phyloP scores from a whole-genome alignment of 2,888 invertebrate species.

The Diarsia brunnea region DNA sequence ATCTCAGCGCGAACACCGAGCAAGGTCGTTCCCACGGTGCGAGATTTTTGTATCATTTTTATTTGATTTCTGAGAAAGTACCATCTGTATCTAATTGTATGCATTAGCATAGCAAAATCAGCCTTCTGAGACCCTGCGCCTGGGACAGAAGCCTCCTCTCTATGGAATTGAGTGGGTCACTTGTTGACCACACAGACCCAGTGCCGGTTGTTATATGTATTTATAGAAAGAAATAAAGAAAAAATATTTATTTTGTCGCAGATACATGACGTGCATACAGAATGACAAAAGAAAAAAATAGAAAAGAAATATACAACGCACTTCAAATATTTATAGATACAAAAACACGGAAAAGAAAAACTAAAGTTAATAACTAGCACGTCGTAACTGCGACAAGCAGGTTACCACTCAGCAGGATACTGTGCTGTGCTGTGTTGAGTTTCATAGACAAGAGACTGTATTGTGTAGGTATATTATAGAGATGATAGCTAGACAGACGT shows the following conservation, averaged over 20 bases:
- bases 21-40: constrained; percentile 48
- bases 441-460: not conserved
- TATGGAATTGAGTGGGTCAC: not conserved
- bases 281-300: too few species aligned
- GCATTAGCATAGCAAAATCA: not conserved
- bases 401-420: too few species aligned
- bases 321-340: too few species aligned
- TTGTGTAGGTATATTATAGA: not conserved
- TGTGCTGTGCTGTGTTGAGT: not conserved
- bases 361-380: too few species aligned
- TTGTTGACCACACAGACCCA: not conserved
- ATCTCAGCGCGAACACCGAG: constrained; percentile 10
- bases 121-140: not conserved
- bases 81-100: not conserved
- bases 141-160: not conserved
- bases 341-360: too few species aligned
- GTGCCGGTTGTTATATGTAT: not conserved
- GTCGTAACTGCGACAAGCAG: too few species aligned
- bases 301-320: too few species aligned
- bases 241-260: too few species aligned
- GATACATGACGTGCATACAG: too few species aligned
- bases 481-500: not conserved
- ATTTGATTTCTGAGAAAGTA: not conserved
- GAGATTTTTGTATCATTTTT: constrained; percentile 15
- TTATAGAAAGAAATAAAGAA: too few species aligned